A percentile compares a stretch with the other conserved stretches of the same genome.
Conservation (phyloP, 37 sponge, comb jelly and placozoan species). For the Haliclona indistincta region DNA sequence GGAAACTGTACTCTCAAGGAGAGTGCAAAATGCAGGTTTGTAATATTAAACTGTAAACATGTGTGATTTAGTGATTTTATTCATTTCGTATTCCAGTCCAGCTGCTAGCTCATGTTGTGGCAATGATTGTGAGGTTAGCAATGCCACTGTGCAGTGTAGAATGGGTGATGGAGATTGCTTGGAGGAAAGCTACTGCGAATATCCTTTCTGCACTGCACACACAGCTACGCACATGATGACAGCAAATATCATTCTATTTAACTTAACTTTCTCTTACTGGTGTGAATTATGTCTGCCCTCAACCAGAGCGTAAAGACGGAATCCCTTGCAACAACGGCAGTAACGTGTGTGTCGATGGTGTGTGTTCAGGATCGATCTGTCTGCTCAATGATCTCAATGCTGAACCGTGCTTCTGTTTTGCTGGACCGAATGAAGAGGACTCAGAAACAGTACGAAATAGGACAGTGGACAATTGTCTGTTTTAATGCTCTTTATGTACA, state of each 20-base stretch:
- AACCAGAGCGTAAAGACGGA: conserved; percentile 1
- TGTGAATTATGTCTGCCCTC: conserved; percentile 16
- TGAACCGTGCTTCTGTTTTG: neutral
- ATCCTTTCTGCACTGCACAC: no score
- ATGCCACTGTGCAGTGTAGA: no score
- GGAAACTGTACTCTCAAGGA: conserved; percentile 54
- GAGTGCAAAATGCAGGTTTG: conserved; percentile 58
- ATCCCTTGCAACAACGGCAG: conserved; percentile 36
- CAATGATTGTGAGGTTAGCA: no score
- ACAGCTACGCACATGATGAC: no score
- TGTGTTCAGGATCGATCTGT: conserved; percentile 32
- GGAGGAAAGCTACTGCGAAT: conserved; percentile 17
- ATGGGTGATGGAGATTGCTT: no score
- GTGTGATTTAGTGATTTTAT: no score
- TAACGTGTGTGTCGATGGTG: conserved; percentile 48
- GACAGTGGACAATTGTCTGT: neutral
- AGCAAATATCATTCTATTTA: neutral
- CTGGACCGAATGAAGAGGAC: neutral
- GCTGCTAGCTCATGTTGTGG: conserved; percentile 37
- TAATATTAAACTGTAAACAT: no score
- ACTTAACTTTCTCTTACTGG: conserved; percentile 4
- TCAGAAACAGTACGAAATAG: neutral
- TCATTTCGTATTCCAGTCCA: conserved; percentile 20
- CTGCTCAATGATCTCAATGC: neutral
- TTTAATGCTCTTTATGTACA: conserved; percentile 1